Evolutionary conservation across 2,797 vertebrate species (phyloP).

Genomic region (Smutsia temminckii): DNA sequence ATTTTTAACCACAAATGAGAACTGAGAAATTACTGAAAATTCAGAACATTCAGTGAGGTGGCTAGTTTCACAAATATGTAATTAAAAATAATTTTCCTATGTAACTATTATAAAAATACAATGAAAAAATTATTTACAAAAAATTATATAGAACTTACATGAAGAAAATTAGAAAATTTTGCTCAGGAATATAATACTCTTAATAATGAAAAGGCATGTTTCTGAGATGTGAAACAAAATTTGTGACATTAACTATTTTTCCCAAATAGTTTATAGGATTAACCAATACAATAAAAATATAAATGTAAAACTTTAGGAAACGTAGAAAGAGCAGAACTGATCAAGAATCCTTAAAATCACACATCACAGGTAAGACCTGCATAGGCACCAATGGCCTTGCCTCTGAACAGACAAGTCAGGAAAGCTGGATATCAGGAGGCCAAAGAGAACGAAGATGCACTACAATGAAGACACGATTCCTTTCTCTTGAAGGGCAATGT

Average conservation of each 20-base stretch:
- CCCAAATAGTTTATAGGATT: background rate
- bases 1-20: conserved; percentile 47
- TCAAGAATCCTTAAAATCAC: background rate
- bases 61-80: conserved; percentile 46
- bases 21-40: conserved; percentile 38
- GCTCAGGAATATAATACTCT: background rate
- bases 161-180: conserved; percentile 22
- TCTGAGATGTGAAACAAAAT: conserved; percentile 13
- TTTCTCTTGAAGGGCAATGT: background rate
- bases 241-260: background rate
- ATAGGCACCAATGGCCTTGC: background rate
- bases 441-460: background rate
- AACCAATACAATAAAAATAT: conserved; percentile 34
- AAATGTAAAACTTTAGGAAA: conserved; percentile 16
- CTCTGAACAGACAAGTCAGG: background rate
- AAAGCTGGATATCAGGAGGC: background rate
- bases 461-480: background rate
- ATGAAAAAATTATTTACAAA: background rate
- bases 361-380: background rate
- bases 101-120: conserved; percentile 63
- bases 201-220: background rate
- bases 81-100: conserved; percentile 41
- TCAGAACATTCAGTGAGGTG: conserved; percentile 38
- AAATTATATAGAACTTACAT: background rate
- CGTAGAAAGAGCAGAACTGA: conserved; percentile 2